Evolutionary conservation across 2,888 invertebrate genomes (phyloP).

Genomic region (Meandrusa payeni): DNA sequence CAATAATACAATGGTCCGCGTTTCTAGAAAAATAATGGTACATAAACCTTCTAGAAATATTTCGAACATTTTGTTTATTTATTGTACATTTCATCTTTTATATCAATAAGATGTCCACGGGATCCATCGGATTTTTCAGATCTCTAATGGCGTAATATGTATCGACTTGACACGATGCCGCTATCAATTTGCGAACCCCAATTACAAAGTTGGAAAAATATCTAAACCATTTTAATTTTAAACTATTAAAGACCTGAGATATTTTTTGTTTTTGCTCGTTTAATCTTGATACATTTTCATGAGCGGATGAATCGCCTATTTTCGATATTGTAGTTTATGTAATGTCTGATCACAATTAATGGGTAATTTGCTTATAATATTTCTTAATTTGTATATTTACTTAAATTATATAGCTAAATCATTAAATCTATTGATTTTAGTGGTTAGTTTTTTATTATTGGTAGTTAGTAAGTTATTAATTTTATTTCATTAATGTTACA

Average conservation of each 20-base stretch:
- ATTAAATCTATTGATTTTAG: too few species aligned
- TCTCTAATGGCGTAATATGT: constrained; percentile 42
- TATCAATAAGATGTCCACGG: too few species aligned
- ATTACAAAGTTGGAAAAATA: constrained; percentile 14
- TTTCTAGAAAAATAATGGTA: constrained; percentile 33
- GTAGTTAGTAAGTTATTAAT: too few species aligned
- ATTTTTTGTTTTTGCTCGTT: background rate
- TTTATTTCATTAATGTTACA: too few species aligned
- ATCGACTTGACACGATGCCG: constrained; percentile 33
- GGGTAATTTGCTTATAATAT: too few species aligned
- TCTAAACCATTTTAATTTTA: background rate
- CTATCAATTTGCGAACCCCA: constrained; percentile 39
- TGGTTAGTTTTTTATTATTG: too few species aligned
- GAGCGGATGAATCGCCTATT: background rate
- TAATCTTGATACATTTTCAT: background rate
- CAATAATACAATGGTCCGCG: constrained; percentile 41
- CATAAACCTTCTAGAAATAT: constrained; percentile 10
- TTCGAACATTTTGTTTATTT: constrained; percentile 1
- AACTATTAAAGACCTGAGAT: background rate
- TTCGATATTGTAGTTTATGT: constrained; percentile 2
- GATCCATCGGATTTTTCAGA: constrained; percentile 9
- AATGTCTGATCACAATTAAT: too few species aligned
- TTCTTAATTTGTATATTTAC: too few species aligned
- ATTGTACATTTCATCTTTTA: constrained; percentile 2
- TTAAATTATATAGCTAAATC: too few species aligned